These are phyloP conservation scores for Aphelocoma coerulescens DNA, from an alignment of 2,113 vertebrate species.

Conservation along the genomic window DNA sequence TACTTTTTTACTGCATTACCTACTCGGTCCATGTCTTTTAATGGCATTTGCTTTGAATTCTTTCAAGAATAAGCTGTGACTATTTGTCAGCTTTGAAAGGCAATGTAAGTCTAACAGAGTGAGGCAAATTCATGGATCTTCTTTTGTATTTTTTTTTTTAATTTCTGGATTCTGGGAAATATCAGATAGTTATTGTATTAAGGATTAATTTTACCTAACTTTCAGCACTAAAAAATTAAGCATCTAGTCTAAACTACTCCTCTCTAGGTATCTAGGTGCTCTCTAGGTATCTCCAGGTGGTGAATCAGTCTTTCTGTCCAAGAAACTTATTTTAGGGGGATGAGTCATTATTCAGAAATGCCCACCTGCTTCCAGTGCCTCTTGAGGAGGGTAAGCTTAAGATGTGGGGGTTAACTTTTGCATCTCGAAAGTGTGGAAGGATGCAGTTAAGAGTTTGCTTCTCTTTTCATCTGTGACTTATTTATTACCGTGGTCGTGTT, in stretches of 20 bases:
- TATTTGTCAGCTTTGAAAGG: constrained; percentile 1
- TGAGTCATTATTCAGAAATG: neutral
- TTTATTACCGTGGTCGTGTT: neutral
- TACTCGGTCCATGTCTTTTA: neutral
- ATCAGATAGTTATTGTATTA: neutral
- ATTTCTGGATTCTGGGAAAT: neutral
- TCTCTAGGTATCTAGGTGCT: too few species aligned
- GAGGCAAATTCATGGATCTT: neutral
- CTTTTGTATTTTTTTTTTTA: neutral
- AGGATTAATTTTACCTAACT: neutral
- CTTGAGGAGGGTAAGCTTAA: neutral
- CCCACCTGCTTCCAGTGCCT: neutral
- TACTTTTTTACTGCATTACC: neutral
- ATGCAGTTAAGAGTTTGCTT: neutral
- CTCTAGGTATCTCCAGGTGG: neutral
- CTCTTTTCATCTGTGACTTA: neutral
- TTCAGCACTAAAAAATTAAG: neutral
- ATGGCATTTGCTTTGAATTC: constrained; percentile 24
- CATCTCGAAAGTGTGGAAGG: neutral
- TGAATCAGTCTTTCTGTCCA: constrained; percentile 39
- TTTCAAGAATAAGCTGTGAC: neutral
- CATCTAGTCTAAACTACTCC: neutral
- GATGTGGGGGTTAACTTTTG: neutral
- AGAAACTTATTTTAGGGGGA: constrained; percentile 4
- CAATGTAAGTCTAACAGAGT: neutral